Conservation (phyloP, 1,140 invertebrate genomes). For the Chionoecetes opilio region DNA sequence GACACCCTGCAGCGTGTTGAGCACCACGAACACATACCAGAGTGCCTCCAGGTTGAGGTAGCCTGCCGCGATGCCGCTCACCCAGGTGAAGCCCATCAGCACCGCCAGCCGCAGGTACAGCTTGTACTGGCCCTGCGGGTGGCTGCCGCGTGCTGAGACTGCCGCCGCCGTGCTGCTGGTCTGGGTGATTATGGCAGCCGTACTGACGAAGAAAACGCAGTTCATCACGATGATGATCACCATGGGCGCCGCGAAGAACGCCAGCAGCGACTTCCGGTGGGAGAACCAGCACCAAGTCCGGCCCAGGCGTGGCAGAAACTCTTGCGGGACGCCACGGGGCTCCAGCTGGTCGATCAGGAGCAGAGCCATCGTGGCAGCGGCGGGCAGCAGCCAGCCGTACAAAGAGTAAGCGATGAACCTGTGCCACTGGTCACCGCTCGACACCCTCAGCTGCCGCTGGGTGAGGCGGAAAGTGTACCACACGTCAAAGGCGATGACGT, state of each 20-base stretch:
- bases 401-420: constrained; percentile 85
- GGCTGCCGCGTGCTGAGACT: constrained; percentile 81
- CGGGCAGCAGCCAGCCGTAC: constrained; percentile 86
- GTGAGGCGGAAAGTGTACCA: constrained; percentile 86
- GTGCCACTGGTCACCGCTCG: constrained; percentile 83
- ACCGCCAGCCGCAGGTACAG: constrained; percentile 87
- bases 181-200: constrained; percentile 85
- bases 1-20: constrained; percentile 87
- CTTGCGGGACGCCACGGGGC: constrained; percentile 82
- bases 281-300: constrained; percentile 86
- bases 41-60: constrained; percentile 84
- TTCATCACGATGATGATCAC: constrained; percentile 85
- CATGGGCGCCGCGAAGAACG: constrained; percentile 86
- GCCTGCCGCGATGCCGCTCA: constrained; percentile 85
- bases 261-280: constrained; percentile 84
- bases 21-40: constrained; percentile 85
- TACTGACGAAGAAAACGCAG: constrained; percentile 85
- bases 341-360: constrained; percentile 84
- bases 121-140: constrained; percentile 83
- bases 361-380: constrained; percentile 84
- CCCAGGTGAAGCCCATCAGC: constrained; percentile 86
- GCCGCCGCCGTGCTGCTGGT: constrained; percentile 82
- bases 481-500: constrained; percentile 97
- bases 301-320: constrained; percentile 85
- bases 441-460: constrained; percentile 85